Conservation (phyloP, 2,888 invertebrate genomes). For the Fragum fragum region DNA sequence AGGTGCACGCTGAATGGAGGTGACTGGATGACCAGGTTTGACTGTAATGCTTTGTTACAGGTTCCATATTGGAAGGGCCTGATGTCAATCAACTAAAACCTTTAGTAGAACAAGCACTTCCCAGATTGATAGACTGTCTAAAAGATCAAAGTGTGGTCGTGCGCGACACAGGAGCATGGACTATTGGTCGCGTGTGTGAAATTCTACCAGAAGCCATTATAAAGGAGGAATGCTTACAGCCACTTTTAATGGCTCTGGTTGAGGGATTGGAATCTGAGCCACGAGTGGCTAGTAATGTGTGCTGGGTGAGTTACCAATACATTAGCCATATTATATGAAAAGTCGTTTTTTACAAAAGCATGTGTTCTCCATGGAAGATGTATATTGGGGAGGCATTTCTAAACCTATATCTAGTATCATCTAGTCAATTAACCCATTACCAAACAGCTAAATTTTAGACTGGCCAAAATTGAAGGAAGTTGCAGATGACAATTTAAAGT, state of each 20-base stretch:
- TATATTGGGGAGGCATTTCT: no score
- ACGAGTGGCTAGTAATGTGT: conserved; percentile 98
- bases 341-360: no score
- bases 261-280: conserved; percentile 95
- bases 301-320: conserved; percentile 93
- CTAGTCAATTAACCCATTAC: no score
- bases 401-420: no score
- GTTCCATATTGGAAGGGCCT: conserved; percentile 95
- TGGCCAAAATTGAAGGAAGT: no score
- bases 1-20: no score
- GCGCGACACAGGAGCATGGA: conserved; percentile 99
- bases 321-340: not conserved
- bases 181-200: conserved; percentile 98
- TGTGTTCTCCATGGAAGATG: no score
- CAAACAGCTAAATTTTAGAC: no score
- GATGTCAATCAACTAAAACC: conserved; percentile 95
- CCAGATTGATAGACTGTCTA: conserved; percentile 97
- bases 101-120: conserved; percentile 98
- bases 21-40: no score
- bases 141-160: conserved; percentile 97
- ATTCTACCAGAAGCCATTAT: conserved; percentile 98
- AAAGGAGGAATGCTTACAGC: conserved; percentile 93
- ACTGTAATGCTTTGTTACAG: conserved; percentile 78
- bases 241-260: conserved; percentile 89
- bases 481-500: no score